Evolutionary conservation across 2,113 vertebrate species (phyloP).

Genomic region (Rhagologus leucostigma): DNA sequence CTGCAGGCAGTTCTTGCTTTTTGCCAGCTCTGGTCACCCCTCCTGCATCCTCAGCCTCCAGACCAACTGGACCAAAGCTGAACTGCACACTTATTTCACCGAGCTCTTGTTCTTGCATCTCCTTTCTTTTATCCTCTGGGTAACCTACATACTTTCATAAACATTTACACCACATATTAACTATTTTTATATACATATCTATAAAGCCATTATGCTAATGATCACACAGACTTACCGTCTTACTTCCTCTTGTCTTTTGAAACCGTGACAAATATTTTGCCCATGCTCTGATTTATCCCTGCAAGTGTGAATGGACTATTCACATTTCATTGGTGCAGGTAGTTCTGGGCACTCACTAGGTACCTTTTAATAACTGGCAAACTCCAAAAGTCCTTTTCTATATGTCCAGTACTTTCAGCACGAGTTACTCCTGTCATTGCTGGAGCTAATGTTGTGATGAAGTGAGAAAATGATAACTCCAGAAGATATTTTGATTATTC

Average conservation of each 20-base stretch:
- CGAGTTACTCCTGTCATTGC: rapidly evolving
- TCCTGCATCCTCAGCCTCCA: neutral
- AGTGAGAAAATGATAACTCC: neutral
- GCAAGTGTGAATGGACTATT: neutral
- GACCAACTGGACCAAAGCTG: neutral
- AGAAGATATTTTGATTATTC: neutral
- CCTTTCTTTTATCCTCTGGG: neutral
- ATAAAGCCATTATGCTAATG: neutral
- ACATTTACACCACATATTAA: neutral
- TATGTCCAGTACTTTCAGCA: neutral
- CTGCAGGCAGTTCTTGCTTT: neutral
- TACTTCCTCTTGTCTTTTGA: neutral
- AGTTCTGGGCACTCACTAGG: neutral
- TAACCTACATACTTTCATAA: neutral
- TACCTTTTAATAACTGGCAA: neutral
- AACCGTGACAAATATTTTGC: neutral
- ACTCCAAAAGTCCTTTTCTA: neutral
- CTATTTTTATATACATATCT: neutral
- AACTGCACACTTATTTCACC: neutral
- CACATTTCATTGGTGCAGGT: neutral
- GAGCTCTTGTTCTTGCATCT: neutral
- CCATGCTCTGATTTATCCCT: rapidly evolving
- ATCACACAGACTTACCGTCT: neutral
- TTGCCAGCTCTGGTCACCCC: neutral
- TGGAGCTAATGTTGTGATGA: neutral